These are phyloP conservation scores for Drosophila gunungcola DNA, from an alignment of 1,140 invertebrate genomes.

Conservation along the genomic window DNA sequence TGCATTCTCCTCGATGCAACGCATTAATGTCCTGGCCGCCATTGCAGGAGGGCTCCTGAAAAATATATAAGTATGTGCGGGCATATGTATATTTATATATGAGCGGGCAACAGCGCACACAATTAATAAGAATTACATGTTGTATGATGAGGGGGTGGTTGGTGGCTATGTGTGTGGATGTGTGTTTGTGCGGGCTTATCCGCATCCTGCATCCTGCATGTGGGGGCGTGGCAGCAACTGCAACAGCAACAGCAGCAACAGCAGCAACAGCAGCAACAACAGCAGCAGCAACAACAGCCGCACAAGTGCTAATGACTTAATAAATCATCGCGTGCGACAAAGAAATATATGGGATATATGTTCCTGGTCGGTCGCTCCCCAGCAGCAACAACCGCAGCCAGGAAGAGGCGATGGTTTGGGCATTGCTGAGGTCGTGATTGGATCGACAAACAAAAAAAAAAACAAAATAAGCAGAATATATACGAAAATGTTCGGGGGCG, in stretches of 20 bases:
- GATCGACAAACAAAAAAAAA: not conserved
- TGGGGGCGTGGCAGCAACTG: constrained; percentile 47
- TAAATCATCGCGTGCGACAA: constrained; percentile 84
- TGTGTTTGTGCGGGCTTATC: constrained; percentile 26
- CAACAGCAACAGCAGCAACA: constrained; percentile 25
- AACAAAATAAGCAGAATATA: not conserved
- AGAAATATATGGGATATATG: constrained; percentile 74
- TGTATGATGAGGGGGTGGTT: constrained; percentile 45
- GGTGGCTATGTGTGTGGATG: constrained; percentile 9
- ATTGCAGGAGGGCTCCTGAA: constrained; percentile 19
- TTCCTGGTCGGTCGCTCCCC: constrained; percentile 30
- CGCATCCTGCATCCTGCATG: constrained; percentile 30
- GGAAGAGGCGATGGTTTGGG: constrained; percentile 35
- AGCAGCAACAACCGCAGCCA: constrained; percentile 31
- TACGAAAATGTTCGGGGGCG: constrained; percentile 4
- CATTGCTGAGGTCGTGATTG: constrained; percentile 45
- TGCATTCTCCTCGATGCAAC: constrained; percentile 40
- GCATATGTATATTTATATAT: not conserved
- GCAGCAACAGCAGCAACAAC: constrained; percentile 36
- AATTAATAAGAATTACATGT: constrained; percentile 85
- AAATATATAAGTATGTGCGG: constrained; percentile 28
- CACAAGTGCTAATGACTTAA: constrained; percentile 84
- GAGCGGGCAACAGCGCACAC: constrained; percentile 49
- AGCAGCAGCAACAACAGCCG: constrained; percentile 49
- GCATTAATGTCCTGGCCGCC: constrained; percentile 41